Base-by-base conservation (phyloP, 2,888 invertebrate genomes). In the Chloroclysta siterata region DNA sequence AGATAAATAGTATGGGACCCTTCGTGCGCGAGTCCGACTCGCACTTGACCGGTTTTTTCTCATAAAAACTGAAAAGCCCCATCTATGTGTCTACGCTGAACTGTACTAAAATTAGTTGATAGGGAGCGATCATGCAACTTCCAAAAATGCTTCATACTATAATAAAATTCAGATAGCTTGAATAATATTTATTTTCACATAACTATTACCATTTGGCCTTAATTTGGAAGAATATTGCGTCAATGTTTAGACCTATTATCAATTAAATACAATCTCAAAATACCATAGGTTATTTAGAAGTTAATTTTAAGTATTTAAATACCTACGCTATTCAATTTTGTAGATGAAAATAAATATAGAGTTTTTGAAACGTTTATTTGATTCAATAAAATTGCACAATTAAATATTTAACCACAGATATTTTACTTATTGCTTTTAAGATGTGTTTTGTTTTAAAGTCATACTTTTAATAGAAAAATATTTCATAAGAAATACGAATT, bases 101-200 rank as follows among this genome's bases (percentile, higher is more conserved):
- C 28, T 29, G 5, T 5, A 29, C 28, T 29, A 29, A 29, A 29
- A 29, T 29, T 5, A 29, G 28, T n/a, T n/a, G n/a, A n/a, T n/a
- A n/a, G n/a, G 22, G 22, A 22, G 22, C 22, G 3, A 1, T 22
- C 3, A 22, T 2, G 22, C 22, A 22, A 22, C 22, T 3, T 22
- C 22, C 3, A 22, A 22, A 22, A 22, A 22, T 22, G 22, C 22
- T 22, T 22, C 22, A 22, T 7, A 29, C 28, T 29, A 17, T 28
- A 53, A 72, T 70, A 72, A 72, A 80, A 78, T 72, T 66, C 78
- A 71, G 60, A 41, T 41, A 57, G 81, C 79, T 72, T 84, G 79
- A 83, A 82, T 86, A 83, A 80, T 88, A 84, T 89, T 91, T 89
- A 90, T 90, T 91, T 83, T 82, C 85, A 88, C 85, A 85, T 82